A percentile compares a stretch with the other conserved stretches of the same genome.
phyloP scores from a whole-genome alignment of 1,140 invertebrate species.

The Linepithema humile region DNA sequence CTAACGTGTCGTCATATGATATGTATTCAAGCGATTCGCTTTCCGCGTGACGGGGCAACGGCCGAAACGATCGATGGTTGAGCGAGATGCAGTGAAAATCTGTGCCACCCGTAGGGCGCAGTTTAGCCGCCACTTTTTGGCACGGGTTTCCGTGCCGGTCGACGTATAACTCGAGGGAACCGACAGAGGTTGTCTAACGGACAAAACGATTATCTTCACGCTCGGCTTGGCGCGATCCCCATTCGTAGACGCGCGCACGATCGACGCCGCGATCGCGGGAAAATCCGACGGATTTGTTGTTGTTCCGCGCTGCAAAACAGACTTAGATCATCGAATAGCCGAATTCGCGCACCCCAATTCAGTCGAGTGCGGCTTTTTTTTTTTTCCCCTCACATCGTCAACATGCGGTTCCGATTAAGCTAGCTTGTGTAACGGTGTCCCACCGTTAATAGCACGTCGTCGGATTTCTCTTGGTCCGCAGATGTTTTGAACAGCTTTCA shows the following conservation, averaged over 20 bases:
- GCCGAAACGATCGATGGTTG: slow-evolving; percentile 51
- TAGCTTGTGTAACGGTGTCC: too few species aligned
- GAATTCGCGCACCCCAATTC: background rate
- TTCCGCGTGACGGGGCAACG: slow-evolving; percentile 57
- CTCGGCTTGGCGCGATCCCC: slow-evolving; percentile 62
- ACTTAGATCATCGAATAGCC: background rate
- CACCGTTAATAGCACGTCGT: background rate
- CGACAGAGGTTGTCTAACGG: slow-evolving; percentile 64
- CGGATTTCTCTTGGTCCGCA: background rate
- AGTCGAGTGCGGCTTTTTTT: background rate
- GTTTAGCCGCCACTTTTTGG: slow-evolving; percentile 54
- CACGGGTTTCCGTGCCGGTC: slow-evolving; percentile 28
- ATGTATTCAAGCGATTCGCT: slow-evolving; percentile 47
- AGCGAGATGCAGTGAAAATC: slow-evolving; percentile 62
- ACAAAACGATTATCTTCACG: slow-evolving; percentile 72
- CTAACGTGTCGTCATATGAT: slow-evolving; percentile 23
- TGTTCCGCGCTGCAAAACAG: background rate
- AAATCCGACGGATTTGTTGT: slow-evolving; percentile 17
- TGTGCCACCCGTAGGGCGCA: slow-evolving; percentile 8
- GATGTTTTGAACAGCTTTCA: background rate
- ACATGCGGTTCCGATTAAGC: background rate
- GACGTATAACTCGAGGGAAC: slow-evolving; percentile 17
- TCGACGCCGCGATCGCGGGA: slow-evolving; percentile 39
- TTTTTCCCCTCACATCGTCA: background rate
- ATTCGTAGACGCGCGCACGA: slow-evolving; percentile 58